A percentile compares a stretch with the other conserved stretches of the same genome.
Evolutionary conservation across 2,797 vertebrate species (phyloP).

Genomic region (Tragopan temminckii): DNA sequence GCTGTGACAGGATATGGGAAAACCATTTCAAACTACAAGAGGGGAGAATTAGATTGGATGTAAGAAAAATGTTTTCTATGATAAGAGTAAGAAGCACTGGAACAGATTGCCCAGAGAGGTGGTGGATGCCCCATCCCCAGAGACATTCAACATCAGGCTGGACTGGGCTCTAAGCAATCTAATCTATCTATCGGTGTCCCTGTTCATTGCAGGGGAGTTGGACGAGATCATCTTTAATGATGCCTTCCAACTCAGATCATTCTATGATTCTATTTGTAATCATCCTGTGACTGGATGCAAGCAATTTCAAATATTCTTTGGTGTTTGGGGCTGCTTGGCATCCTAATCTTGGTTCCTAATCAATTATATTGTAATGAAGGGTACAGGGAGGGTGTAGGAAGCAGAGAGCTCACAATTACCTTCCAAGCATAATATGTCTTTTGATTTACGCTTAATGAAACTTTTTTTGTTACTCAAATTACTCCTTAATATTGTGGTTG

Average conservation of each 20-base stretch:
- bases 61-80: background rate
- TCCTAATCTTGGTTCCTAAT: slow-evolving; percentile 17
- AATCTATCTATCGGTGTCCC: background rate
- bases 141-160: background rate
- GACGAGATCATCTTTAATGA: background rate
- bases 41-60: background rate
- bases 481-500: slow-evolving; percentile 8
- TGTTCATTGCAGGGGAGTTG: background rate
- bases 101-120: background rate
- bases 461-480: slow-evolving; percentile 56
- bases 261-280: background rate
- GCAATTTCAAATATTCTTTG: background rate
- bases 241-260: background rate
- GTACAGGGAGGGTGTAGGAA: background rate
- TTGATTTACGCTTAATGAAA: slow-evolving; percentile 57
- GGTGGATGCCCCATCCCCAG: too few relatives aligned
- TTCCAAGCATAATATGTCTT: slow-evolving; percentile 55
- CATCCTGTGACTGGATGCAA: background rate
- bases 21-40: background rate
- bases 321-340: background rate
- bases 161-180: background rate
- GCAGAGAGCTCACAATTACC: slow-evolving; percentile 26
- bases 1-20: background rate
- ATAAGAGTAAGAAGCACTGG: too few relatives aligned
- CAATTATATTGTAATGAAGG: slow-evolving; percentile 27